These are phyloP conservation scores for Clavelina lepadiformis DNA, from an alignment of 23 tunicate genomes.

Conservation along the genomic window DNA sequence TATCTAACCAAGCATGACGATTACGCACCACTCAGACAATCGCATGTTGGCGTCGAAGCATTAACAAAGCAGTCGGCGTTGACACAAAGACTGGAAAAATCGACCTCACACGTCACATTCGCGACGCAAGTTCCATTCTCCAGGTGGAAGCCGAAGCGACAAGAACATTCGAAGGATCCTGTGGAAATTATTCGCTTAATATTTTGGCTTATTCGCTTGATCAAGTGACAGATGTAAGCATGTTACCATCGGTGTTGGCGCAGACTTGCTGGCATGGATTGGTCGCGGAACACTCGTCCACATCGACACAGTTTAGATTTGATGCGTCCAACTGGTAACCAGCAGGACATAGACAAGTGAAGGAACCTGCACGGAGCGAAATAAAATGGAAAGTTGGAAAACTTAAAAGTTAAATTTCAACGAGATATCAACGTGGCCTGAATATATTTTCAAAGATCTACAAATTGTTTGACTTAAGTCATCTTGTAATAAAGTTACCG, in stretches of 20 bases:
- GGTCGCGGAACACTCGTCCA: neutral
- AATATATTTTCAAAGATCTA: neutral
- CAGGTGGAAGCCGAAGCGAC: neutral
- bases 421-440: neutral
- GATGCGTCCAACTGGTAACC: slow-evolving; percentile 8
- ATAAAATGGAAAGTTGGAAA: too few species aligned
- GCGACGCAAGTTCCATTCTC: slow-evolving; percentile 9
- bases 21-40: slow-evolving; percentile 3
- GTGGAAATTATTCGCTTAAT: too few species aligned
- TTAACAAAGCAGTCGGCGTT: slow-evolving; percentile 10
- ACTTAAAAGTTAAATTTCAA: neutral
- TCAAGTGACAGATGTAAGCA: too few species aligned
- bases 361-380: slow-evolving; percentile 12
- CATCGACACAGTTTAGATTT: neutral
- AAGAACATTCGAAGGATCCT: slow-evolving; percentile 7
- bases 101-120: neutral
- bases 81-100: neutral
- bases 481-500: too few species aligned
- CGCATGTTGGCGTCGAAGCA: neutral
- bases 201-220: too few species aligned
- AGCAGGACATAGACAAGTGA: slow-evolving; percentile 4
- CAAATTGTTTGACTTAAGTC: too few species aligned
- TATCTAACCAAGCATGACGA: neutral
- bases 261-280: slow-evolving; percentile 1
- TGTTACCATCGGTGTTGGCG: neutral